Conservation (phyloP, 1,140 invertebrate species). For the Orussus abietinus region DNA sequence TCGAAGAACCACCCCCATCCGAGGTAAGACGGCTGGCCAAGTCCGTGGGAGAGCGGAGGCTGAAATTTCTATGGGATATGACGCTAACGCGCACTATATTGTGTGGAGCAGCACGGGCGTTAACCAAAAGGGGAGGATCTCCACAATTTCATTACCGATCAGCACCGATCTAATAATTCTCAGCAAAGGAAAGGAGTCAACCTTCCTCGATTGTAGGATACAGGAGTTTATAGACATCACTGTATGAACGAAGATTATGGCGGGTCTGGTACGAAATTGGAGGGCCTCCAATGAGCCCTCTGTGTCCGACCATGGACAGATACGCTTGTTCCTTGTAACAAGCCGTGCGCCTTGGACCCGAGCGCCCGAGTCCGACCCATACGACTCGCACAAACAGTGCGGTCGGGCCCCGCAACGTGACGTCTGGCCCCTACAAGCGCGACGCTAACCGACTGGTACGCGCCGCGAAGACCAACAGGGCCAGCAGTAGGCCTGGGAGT, state of each 20-base stretch:
- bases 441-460: slow-evolving; percentile 1
- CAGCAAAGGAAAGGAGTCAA: slow-evolving; percentile 7
- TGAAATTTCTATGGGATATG: too few relatives aligned
- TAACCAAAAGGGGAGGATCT: slow-evolving; percentile 8
- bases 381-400: background rate
- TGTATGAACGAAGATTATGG: background rate
- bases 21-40: too few relatives aligned
- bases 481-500: background rate
- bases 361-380: too few relatives aligned
- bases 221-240: slow-evolving; percentile 12
- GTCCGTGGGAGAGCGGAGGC: too few relatives aligned
- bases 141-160: background rate
- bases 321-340: too few relatives aligned
- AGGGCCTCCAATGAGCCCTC: slow-evolving; percentile 6
- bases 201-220: slow-evolving; percentile 6
- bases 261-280: background rate
- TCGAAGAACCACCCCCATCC: too few relatives aligned
- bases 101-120: slow-evolving; percentile 8
- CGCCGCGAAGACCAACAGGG: background rate
- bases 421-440: background rate
- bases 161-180: background rate
- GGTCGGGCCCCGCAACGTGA: background rate
- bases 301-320: slow-evolving; percentile 5
- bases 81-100: too few relatives aligned
- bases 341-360: too few relatives aligned